Evolutionary conservation across 2,888 invertebrate genomes (phyloP), one percentile per base, ranked within the genome.

Genomic region (Pollenia labialis): DNA sequence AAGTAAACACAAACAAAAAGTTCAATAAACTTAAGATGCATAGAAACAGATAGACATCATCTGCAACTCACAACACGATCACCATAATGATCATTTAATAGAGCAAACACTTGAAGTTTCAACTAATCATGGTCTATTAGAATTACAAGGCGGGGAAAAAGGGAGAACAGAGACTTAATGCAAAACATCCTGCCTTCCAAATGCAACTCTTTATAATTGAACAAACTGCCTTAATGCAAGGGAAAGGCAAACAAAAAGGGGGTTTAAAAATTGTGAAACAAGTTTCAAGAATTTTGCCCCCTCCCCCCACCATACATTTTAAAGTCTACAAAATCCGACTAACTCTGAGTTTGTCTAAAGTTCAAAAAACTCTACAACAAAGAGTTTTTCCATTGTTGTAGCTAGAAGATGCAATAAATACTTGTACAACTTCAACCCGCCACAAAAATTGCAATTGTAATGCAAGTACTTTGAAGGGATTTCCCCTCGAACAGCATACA

Each of bases 351-450:
- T 86, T 71, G 64, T 69, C 66, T 60, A 72, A 68, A 83, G 86
- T 83, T 87, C 80, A 87, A 87, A 76, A 83, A 80, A 86, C 86
- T 86, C 83, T 86, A 62, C 82, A 83, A 50, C 69, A 52, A 60
- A 82, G 79, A 79, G 56, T 79, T 79, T 16, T 52, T 42, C 14
- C 4, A 75, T 62, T n/a, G 69, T 62, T 74, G 74, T 74, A 85
- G 72, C 66, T 52, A 66, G 71, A 71, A 46, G 44, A 40, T 23
- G 50, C 48, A 46, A 12, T 18, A 40, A 46, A 12, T 18, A 40
- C 7, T 56, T n/a, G 40, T 8, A 18, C 54, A 68, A 56, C 80
- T 52, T 56, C 56, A 56, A 16, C 56, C 32, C 32, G 64, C 75
- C 50, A 46, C 42, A 62, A n/a, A 69, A 80, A 62, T 71, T 80